Conservation (phyloP, 2,113 vertebrate species). For the Phyllopteryx taeniolatus region DNA sequence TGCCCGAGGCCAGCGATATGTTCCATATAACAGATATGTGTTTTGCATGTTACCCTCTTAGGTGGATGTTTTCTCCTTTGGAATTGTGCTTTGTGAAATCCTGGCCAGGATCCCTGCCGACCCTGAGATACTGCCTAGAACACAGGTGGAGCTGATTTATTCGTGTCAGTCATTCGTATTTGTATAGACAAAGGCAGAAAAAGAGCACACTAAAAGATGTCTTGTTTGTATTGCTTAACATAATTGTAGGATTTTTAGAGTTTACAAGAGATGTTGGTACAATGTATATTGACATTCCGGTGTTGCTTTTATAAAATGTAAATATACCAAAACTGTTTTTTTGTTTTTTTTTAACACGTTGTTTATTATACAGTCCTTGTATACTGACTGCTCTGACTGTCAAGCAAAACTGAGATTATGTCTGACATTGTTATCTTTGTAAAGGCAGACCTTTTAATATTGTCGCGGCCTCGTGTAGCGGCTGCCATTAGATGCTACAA, state of each 20-base stretch:
- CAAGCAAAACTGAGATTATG: too few species aligned
- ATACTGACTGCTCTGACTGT: too few species aligned
- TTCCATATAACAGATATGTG: neutral
- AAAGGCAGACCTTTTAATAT: too few species aligned
- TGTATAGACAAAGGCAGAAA: neutral
- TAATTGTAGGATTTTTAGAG: neutral
- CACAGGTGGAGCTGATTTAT: slow-evolving; percentile 72
- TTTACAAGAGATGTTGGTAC: neutral
- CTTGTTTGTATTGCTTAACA: too few species aligned
- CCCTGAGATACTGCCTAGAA: slow-evolving; percentile 83
- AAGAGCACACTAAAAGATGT: neutral
- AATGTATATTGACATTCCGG: neutral
- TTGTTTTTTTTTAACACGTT: too few species aligned
- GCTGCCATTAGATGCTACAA: too few species aligned
- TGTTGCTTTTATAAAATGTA: too few species aligned
- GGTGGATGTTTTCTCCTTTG: slow-evolving; percentile 90
- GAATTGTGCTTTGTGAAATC: slow-evolving; percentile 87
- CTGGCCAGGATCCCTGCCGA: slow-evolving; percentile 83
- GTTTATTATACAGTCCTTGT: too few species aligned
- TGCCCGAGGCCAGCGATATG: too few species aligned
- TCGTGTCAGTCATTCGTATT: neutral
- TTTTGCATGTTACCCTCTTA: slow-evolving; percentile 37
- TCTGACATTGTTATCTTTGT: too few species aligned
- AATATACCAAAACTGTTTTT: too few species aligned
- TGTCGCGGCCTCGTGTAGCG: too few species aligned